Conservation (phyloP, 2,797 vertebrate genomes). For the Lepus oiostolus region DNA sequence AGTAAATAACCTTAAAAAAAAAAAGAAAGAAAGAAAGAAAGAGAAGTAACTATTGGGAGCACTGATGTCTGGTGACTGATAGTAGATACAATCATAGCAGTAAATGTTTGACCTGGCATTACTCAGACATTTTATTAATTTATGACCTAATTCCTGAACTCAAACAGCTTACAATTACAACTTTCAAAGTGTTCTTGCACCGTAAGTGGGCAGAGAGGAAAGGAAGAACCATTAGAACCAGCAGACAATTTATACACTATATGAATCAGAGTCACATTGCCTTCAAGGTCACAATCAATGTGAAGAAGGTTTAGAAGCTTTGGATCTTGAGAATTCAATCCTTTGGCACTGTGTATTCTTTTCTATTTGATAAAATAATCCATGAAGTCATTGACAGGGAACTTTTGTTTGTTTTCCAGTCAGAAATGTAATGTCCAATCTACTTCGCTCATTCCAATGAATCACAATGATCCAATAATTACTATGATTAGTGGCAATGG, state of each 20-base stretch:
- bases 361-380: slow-evolving; percentile 56
- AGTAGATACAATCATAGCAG: slow-evolving; percentile 55
- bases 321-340: slow-evolving; percentile 19
- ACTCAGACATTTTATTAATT: slow-evolving; percentile 55
- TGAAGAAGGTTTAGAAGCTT: slow-evolving; percentile 28
- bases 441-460: slow-evolving; percentile 49
- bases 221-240: slow-evolving; percentile 5
- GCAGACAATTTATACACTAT: not conserved
- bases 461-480: not conserved
- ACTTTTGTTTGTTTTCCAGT: not conserved
- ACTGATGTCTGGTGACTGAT: slow-evolving; percentile 6
- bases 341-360: not conserved
- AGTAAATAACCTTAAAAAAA: too few species aligned
- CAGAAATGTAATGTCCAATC: not conserved
- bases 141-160: slow-evolving; percentile 63
- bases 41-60: not conserved
- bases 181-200: not conserved
- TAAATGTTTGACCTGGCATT: slow-evolving; percentile 69
- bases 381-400: not conserved
- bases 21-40: too few species aligned
- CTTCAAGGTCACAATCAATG: not conserved
- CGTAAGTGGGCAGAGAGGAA: slow-evolving; percentile 17
- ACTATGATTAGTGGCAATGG: slow-evolving; percentile 23
- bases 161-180: slow-evolving; percentile 61
- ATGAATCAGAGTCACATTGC: slow-evolving; percentile 11